Conservation (phyloP, 1,140 invertebrate genomes). For the Drosophila arizonae region DNA sequence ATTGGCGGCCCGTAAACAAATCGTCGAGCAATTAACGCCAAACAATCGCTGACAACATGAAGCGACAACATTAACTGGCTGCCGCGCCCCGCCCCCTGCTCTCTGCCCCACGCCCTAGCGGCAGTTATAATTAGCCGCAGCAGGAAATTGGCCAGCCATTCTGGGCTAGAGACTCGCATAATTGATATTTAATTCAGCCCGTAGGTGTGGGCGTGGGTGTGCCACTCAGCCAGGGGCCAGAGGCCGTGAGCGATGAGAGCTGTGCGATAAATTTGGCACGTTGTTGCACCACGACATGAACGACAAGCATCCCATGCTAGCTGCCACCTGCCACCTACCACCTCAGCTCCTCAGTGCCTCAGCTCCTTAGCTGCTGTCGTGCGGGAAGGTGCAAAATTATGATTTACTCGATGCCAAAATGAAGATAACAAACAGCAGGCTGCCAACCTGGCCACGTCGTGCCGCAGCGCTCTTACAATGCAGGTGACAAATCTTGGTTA, state of each 20-base stretch:
- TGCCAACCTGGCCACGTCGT: conserved; percentile 17
- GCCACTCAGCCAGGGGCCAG: neutral
- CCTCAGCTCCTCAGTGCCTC: neutral
- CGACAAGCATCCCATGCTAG: conserved; percentile 21
- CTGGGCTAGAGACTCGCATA: conserved; percentile 23
- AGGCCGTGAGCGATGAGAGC: conserved; percentile 16
- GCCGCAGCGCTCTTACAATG: conserved; percentile 25
- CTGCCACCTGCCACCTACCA: neutral
- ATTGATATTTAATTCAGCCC: conserved; percentile 36
- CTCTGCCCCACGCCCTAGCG: neutral
- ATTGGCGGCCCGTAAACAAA: conserved; percentile 72
- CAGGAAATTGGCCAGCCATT: conserved; percentile 46
- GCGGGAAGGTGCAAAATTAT: conserved; percentile 62
- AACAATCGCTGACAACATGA: conserved; percentile 38
- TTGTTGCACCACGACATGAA: conserved; percentile 41
- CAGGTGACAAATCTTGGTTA: conserved; percentile 63
- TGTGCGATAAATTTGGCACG: conserved; percentile 45
- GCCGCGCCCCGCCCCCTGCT: neutral
- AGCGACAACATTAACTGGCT: conserved; percentile 21
- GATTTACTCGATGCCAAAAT: conserved; percentile 63
- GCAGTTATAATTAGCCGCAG: conserved; percentile 22
- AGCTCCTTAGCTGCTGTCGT: conserved; percentile 26
- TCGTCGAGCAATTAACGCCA: conserved; percentile 61
- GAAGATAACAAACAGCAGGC: conserved; percentile 57
- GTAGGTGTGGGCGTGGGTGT: conserved; percentile 22